Evolutionary conservation across 64 coral and sea anemone genomes (phyloP), one percentile per base, ranked within the genome.

Genomic region (Dendronephthya gigantea): DNA sequence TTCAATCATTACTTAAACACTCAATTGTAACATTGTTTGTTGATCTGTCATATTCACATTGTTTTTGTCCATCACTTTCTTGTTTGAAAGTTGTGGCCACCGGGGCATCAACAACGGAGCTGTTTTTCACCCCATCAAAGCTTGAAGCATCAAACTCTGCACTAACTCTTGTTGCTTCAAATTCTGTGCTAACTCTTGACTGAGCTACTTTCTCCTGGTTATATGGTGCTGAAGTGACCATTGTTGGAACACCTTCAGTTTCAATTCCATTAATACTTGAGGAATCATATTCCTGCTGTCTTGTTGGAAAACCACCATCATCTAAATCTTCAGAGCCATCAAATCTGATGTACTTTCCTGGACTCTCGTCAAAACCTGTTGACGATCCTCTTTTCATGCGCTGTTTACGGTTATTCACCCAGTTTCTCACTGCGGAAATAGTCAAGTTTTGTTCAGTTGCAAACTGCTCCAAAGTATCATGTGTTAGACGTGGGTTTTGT

Each of bases 351-450:
- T 36, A 39, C 72, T 79, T 79, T 19, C 15, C 29, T 33, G 32
- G 32, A 79, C 15, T 39, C 22, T 79, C 72, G 10, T 79, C 72
- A 10, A 66, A 66, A 30, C 58, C 29, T 66, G 72, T 74, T 17
- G 11, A n/a, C 17, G 25, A 79, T 9, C 36, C 36, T 35, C 72
- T 9, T 79, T 79, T 79, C 72, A 79, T 34, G 11, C 72, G 72
- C 36, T 79, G 72, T 33, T 79, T 79, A 12, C 72, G 72, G 32
- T 79, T 79, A 29, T 79, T 79, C 2, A 79, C 72, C 72, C 72
- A 79, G 72, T 79, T 79, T 79, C 72, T 34, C 32, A 79, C 72
- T 2, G 72, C 72, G 13, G 72, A 79, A 36, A 79, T 79, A 28
- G 72, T 79, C 30, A 79, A 39, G 28, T 79, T 79, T 10, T 79